Conservation (phyloP, 1,140 invertebrate genomes). For the Macrobrachium rosenbergii region DNA sequence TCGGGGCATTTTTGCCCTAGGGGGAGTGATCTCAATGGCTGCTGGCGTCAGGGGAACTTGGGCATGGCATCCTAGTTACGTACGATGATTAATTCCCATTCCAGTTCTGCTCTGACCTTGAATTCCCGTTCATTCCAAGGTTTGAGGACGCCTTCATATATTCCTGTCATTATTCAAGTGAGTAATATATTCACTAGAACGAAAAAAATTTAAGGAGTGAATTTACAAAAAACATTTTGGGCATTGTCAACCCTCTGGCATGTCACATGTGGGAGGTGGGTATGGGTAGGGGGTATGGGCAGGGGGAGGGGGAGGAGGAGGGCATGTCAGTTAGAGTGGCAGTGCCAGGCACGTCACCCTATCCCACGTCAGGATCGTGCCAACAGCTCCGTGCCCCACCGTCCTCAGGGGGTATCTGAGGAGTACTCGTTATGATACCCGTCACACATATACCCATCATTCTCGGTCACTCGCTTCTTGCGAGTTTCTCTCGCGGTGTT, state of each 20-base stretch:
- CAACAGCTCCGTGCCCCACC: slow-evolving; percentile 12
- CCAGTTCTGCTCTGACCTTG: neutral
- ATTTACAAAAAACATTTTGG: neutral
- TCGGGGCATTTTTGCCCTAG: slow-evolving; percentile 50
- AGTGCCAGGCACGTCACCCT: slow-evolving; percentile 45
- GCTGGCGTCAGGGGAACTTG: slow-evolving; percentile 35
- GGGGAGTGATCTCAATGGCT: slow-evolving; percentile 62
- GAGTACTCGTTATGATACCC: slow-evolving; percentile 31
- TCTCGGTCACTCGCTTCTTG: too few relatives aligned
- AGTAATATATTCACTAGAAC: neutral
- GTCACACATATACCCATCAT: slow-evolving; percentile 10
- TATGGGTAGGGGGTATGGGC: too few relatives aligned
- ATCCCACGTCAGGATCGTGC: slow-evolving; percentile 50
- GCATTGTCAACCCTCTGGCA: slow-evolving; percentile 46
- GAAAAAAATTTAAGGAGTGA: neutral
- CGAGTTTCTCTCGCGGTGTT: slow-evolving; percentile 27
- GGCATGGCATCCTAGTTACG: neutral
- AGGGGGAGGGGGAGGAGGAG: too few relatives aligned
- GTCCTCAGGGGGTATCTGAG: slow-evolving; percentile 1
- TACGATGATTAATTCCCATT: slow-evolving; percentile 30
- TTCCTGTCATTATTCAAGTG: neutral
- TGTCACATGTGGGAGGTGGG: neutral
- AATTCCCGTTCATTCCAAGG: neutral
- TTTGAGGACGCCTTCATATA: too few relatives aligned
- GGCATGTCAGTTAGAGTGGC: slow-evolving; percentile 37